Evolutionary conservation across 2,797 vertebrate species (phyloP).

Genomic region (Neosalanx taihuensis): DNA sequence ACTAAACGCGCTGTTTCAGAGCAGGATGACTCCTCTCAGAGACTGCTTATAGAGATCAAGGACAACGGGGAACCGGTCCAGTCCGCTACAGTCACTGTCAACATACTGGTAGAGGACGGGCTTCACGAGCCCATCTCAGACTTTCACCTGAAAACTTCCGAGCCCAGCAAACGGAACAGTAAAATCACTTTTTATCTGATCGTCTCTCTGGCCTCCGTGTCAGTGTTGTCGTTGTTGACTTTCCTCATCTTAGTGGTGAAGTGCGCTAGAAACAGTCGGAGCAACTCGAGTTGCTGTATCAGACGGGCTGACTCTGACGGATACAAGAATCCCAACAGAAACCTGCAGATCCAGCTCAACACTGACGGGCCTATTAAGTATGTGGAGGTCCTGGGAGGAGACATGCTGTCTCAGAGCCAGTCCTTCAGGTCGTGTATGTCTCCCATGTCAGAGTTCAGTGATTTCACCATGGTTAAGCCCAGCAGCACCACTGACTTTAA

Average conservation of each 20-base stretch:
- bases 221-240: slow-evolving; percentile 59
- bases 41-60: slow-evolving; percentile 49
- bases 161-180: slow-evolving; percentile 44
- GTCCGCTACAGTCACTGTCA: slow-evolving; percentile 43
- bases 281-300: slow-evolving; percentile 50
- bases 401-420: slow-evolving; percentile 63
- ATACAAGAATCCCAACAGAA: slow-evolving; percentile 42
- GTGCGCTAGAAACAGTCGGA: slow-evolving; percentile 58
- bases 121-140: slow-evolving; percentile 47
- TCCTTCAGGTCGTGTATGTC: slow-evolving; percentile 52
- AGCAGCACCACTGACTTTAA: slow-evolving; percentile 68
- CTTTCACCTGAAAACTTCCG: slow-evolving; percentile 52
- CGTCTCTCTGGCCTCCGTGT: slow-evolving; percentile 66
- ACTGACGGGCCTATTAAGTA: slow-evolving; percentile 73
- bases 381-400: slow-evolving; percentile 67
- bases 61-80: slow-evolving; percentile 50
- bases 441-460: slow-evolving; percentile 32
- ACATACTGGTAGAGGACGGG: slow-evolving; percentile 44
- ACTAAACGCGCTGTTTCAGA: slow-evolving; percentile 47
- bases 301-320: slow-evolving; percentile 29
- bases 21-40: slow-evolving; percentile 45
- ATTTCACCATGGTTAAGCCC: slow-evolving; percentile 33
- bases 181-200: slow-evolving; percentile 67
- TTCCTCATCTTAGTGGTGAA: slow-evolving; percentile 56
- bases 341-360: slow-evolving; percentile 63